These are phyloP conservation scores for Abramis brama DNA, from an alignment of 2,113 vertebrate species.

Conservation along the genomic window DNA sequence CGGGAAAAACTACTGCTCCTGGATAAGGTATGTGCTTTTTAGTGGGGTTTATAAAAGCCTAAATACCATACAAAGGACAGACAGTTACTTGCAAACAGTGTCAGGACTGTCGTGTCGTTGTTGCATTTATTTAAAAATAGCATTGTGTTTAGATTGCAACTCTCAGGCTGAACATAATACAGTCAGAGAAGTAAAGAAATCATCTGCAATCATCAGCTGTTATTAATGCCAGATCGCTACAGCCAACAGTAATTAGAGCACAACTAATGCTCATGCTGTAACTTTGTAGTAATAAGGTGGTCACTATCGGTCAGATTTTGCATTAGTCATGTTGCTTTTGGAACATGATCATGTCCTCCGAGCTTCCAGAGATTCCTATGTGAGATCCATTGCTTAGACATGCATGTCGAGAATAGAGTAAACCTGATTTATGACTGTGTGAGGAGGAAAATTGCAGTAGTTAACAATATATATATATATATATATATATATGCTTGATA, in stretches of 20 bases:
- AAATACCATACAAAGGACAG: background rate
- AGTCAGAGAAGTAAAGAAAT: slow-evolving; percentile 10
- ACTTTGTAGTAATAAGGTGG: slow-evolving; percentile 31
- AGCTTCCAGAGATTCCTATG: slow-evolving; percentile 54
- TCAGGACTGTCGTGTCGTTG: no score
- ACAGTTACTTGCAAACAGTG: background rate
- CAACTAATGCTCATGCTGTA: background rate
- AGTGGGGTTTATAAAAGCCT: background rate
- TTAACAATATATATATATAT: background rate
- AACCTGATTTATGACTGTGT: slow-evolving; percentile 10
- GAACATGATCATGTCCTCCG: slow-evolving; percentile 64
- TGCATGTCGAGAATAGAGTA: slow-evolving; percentile 42
- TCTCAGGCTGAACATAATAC: background rate
- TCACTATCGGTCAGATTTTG: slow-evolving; percentile 51
- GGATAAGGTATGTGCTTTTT: slow-evolving; percentile 83
- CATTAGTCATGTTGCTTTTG: slow-evolving; percentile 56
- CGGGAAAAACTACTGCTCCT: slow-evolving; percentile 90
- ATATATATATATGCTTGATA: background rate
- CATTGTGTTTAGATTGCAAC: background rate
- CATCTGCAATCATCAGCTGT: slow-evolving; percentile 11
- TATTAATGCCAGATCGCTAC: background rate
- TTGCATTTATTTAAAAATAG: background rate
- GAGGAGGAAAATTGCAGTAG: background rate
- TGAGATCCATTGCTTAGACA: slow-evolving; percentile 14
- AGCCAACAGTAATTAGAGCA: background rate